These are phyloP conservation scores for Enteromius thamalakanensis DNA, from an alignment of 2,797 vertebrate genomes.

Conservation along the genomic window DNA sequence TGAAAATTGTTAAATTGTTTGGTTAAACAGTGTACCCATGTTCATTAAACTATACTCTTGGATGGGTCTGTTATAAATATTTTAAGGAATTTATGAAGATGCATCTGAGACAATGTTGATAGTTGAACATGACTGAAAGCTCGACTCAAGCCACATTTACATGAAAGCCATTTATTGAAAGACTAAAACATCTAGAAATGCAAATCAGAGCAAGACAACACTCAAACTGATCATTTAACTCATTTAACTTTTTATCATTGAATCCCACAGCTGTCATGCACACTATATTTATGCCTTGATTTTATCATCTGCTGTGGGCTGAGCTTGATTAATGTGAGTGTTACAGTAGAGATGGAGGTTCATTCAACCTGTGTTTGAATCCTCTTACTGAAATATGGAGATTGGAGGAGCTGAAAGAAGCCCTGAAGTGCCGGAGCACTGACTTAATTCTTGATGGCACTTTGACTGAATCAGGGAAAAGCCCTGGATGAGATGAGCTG, in stretches of 20 bases:
- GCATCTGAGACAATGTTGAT: neutral
- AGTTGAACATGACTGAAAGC: neutral
- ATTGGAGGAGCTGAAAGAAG: conserved; percentile 45
- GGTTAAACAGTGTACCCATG: neutral
- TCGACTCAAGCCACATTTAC: neutral
- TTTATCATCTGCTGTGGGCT: neutral
- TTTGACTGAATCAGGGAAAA: conserved; percentile 54
- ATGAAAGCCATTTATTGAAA: neutral
- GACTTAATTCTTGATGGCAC: conserved; percentile 59
- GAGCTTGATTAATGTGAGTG: neutral
- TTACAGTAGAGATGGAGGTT: neutral
- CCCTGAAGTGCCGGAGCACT: conserved; percentile 47
- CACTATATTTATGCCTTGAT: no score
- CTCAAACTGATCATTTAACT: neutral
- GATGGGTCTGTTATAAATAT: neutral
- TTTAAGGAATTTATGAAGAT: neutral
- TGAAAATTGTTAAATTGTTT: neutral
- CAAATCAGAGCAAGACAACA: neutral
- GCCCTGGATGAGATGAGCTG: conserved; percentile 39
- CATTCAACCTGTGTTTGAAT: neutral
- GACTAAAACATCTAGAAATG: neutral
- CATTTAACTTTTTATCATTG: no score
- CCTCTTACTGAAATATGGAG: conserved; percentile 40
- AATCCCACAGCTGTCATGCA: neutral
- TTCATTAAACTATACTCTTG: neutral